A percentile compares a stretch with the other conserved stretches of the same genome.
Conservation (phyloP, 2,797 vertebrate genomes). For the Serranus cabrilla region DNA sequence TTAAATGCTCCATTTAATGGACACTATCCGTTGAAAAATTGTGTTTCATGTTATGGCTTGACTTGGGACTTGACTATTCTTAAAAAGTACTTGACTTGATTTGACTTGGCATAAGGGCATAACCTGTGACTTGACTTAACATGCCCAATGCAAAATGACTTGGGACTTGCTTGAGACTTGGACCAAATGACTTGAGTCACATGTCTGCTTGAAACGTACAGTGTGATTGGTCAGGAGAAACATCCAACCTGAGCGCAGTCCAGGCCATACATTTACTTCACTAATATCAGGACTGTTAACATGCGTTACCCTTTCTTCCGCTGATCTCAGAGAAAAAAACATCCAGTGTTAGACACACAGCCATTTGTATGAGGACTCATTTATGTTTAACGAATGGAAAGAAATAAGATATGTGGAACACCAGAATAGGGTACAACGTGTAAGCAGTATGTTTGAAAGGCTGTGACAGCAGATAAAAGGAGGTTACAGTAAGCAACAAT, state of each 20-base stretch:
- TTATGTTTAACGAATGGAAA: neutral
- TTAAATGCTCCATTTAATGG: too few species aligned
- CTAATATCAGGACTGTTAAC: conserved; percentile 45
- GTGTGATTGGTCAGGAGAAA: neutral
- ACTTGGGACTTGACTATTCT: too few species aligned
- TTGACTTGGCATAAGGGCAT: too few species aligned
- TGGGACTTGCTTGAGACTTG: too few species aligned
- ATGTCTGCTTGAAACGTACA: neutral
- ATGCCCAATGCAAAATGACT: too few species aligned
- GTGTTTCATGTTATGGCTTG: too few species aligned
- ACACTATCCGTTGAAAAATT: too few species aligned
- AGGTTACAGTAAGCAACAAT: conserved; percentile 34
- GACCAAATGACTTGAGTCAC: too few species aligned
- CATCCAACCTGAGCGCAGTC: neutral
- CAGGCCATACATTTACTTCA: conserved; percentile 39
- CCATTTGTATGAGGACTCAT: too few species aligned
- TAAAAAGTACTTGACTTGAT: too few species aligned
- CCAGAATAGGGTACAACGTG: neutral
- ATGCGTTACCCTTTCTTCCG: conserved; percentile 56
- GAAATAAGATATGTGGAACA: neutral
- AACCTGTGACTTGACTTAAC: too few species aligned
- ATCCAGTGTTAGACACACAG: neutral
- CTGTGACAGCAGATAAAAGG: neutral
- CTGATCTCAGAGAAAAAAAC: neutral
- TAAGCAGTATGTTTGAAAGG: neutral